Evolutionary conservation across 2,797 vertebrate species (phyloP), one percentile per base, ranked within the genome.

Genomic region (Rhinatrema bivittatum): DNA sequence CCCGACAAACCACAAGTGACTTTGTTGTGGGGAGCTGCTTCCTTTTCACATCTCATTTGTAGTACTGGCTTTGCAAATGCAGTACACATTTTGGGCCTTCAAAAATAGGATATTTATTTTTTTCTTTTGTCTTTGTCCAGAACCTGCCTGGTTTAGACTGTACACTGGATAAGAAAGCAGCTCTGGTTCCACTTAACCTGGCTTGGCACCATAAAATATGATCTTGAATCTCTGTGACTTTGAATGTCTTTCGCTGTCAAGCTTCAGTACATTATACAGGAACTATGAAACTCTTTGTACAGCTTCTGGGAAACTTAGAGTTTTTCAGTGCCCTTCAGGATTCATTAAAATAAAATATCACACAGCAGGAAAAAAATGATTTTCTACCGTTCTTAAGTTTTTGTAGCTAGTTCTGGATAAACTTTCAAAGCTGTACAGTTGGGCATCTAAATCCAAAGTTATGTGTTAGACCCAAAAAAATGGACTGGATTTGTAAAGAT

Each of bases 111-210:
- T 43, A 32, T 32, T n/a, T 35, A 55, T 31, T 10, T 16, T 46
- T 25, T 39, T 46, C 36, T n/a, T n/a, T n/a, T n/a, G n/a, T n/a
- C n/a, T n/a, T n/a, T n/a, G n/a, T n/a, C 54, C 44, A 32, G 9
- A 34, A 28, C 54, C 42, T 53, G 34, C 52, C 41, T 45, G 24
- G 5, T 10, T 16, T 19, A 22, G 25, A 26, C 18, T 66, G 53
- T 62, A 44, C 45, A 40, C 17, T 5, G 14, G 10, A 30, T 38
- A 2, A 39, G 18, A n/a, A n/a, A n/a, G 29, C 38, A 33, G 20
- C 51, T 50, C 45, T 36, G 46, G 41, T 52, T 33, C 53, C 20
- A 20, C 50, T 60, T 53, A 59, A 49, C 59, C 54, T 66, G 56
- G 42, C 23, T 50, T 45, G 37, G 56, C 39, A 56, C 36, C 56